These are phyloP conservation scores for Nomada flava DNA, from an alignment of 2,888 invertebrate species.

Conservation along the genomic window DNA sequence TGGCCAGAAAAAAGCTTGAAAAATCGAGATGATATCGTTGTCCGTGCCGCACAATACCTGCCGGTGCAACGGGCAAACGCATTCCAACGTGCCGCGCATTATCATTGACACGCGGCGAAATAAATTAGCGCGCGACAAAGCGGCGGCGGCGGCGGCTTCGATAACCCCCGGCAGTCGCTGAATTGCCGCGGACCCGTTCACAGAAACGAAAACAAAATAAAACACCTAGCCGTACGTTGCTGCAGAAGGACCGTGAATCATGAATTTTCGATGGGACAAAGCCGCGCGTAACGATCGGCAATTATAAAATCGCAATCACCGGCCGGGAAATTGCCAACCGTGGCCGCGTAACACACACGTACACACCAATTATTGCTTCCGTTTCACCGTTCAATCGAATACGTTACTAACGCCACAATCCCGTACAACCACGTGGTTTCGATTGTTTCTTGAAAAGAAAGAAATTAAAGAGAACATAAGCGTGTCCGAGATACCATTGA, in stretches of 20 bases:
- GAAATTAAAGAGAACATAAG: too few species aligned
- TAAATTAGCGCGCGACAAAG: conserved; percentile 53
- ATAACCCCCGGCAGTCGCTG: conserved; percentile 31
- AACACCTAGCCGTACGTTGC: conserved; percentile 20
- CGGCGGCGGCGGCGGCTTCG: conserved; percentile 5
- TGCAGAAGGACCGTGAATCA: conserved; percentile 41
- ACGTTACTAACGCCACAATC: not conserved
- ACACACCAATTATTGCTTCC: conserved; percentile 6
- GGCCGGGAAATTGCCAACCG: conserved; percentile 28
- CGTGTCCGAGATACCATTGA: not conserved
- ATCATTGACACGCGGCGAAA: conserved; percentile 54
- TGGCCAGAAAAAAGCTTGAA: conserved; percentile 31
- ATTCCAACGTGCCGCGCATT: conserved; percentile 40
- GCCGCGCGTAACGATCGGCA: conserved; percentile 17
- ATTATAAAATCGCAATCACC: conserved; percentile 52
- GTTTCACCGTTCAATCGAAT: not conserved
- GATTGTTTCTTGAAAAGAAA: not conserved
- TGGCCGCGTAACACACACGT: conserved; percentile 4
- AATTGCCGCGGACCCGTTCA: conserved; percentile 10
- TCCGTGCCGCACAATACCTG: conserved; percentile 24
- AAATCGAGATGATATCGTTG: conserved; percentile 50
- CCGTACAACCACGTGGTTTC: not conserved
- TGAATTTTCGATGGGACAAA: conserved; percentile 43
- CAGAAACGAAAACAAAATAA: conserved; percentile 12
- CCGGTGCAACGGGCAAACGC: conserved; percentile 5